Base-by-base conservation (phyloP, 2,888 invertebrate species). In the Aethes cnicana region DNA sequence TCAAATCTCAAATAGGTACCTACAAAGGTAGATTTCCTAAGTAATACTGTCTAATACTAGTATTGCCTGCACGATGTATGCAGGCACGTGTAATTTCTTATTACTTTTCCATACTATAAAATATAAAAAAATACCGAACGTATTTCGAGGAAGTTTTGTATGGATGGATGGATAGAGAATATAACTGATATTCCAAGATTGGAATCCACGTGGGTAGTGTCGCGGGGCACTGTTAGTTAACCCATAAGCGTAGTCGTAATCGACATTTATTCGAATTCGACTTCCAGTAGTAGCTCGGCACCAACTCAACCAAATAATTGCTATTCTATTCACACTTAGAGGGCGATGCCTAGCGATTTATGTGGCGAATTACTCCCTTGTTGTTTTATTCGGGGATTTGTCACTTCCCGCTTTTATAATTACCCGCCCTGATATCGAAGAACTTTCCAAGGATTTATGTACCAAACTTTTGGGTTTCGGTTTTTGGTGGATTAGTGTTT, bases 321-420 rank as follows among this genome's bases (percentile, higher is more conserved):
- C 84, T 89, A 89, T 90, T 88, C 90, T 83, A 89, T 90, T 90
- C 90, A 87, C 87, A 86, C 86, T 74, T 78, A 76, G 83, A 81
- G 83, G 72, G 65, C 55, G 60, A 59, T 59, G 56, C 55, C 49
- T 58, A 69, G 57, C 78, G 77, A 90, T 90, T 90, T 90, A 90
- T 86, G 71, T 59, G 65, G 77, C 77, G 85, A 88, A 90, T 89
- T 88, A 90, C 89, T 87, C 89, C 84, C 90, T 84, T 89, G 89
- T 90, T 89, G 88, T 89, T 88, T 90, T 88, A 90, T 88, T 84
- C 77, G 84, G 74, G 85, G 86, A 87, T 89, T 89, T 88, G 87
- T 88, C 88, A 87, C 81, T 84, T 81, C 79, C 81, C 76, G 74
- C 81, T 82, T 85, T 83, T 84, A 85, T 87, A 88, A 85, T 88